Evolutionary conservation across 1,140 invertebrate species (phyloP), one percentile per base, ranked within the genome.

Genomic region (Zaprionus africanus): DNA sequence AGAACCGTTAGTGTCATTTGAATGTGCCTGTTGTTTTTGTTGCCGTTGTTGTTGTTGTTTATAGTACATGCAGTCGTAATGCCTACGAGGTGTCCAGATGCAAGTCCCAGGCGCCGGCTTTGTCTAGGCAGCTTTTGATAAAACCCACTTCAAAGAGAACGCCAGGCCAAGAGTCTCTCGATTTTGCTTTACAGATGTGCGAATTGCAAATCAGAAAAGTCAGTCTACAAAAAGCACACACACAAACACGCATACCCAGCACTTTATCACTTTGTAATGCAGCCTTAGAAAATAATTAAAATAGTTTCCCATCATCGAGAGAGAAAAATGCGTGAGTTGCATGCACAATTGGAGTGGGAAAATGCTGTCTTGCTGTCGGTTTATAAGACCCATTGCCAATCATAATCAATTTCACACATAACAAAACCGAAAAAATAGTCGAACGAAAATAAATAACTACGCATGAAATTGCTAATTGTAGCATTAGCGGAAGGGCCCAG

Each of bases 1-100:
- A 88, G 83, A 88, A 86, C 84, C 84, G 84, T 88, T 87, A 90
- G 84, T 87, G 84, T 88, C 84, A 87, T 84, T 87, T 90, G 83
- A 87, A 87, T 87, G 84, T 82, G 84, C 67, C 61, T 80, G 79
- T 80, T 86, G 83, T 68, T 63, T 66, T 79, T 79, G 58, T 83
- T 83, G 61, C 81, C 17, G 41, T 46, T 83, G 61, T 86, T 46
- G 41, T 46, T 46, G 41, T 46, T 46, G 41, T 46, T 43, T 46
- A 46, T 46, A 46, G 41, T 46, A 46, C 41, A 46, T 46, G 41
- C 2, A 46, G 80, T 56, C 78, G 88, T 78, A 75, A 79, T 78
- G 80, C 82, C 81, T 78, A 46, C 71, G 53, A 76, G 67, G 72
- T 70, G 72, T 74, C 62, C 65, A 54, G 22, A 49, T 67, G 67